phyloP scores from a whole-genome alignment of 2,888 invertebrate genomes.

The Falcaria lacertinaria region DNA sequence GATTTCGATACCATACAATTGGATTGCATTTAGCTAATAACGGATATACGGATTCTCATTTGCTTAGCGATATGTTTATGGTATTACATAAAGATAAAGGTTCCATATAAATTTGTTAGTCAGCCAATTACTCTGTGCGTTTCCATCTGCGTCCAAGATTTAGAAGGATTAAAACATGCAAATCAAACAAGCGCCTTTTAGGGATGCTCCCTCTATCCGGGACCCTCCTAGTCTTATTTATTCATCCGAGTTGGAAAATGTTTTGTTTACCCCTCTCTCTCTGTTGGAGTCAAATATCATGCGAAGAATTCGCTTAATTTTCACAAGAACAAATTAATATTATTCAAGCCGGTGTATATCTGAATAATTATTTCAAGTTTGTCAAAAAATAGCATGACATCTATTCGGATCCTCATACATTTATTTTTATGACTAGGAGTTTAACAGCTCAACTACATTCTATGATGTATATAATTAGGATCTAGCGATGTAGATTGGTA shows the following conservation, averaged over 20 bases:
- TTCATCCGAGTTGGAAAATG: constrained; percentile 73
- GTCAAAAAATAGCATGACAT: no score
- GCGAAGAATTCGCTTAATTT: constrained; percentile 37
- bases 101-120: constrained; percentile 9
- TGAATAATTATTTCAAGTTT: no score
- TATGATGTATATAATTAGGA: no score
- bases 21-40: neutral
- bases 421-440: no score
- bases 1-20: neutral
- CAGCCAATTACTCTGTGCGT: constrained; percentile 29
- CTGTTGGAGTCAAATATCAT: constrained; percentile 37
- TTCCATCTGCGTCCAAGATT: constrained; percentile 52
- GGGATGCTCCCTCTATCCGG: constrained; percentile 52
- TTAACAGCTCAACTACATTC: no score
- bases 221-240: constrained; percentile 74
- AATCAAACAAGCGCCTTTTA: constrained; percentile 69
- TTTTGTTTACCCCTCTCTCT: constrained; percentile 56
- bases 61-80: neutral
- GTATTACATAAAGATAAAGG: neutral
- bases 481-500: no score
- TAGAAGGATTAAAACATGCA: constrained; percentile 76
- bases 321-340: constrained; percentile 5
- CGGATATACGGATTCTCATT: neutral
- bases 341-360: no score
- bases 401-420: no score